Percentiles rank a stretch among this genome's conserved stretches.
Conservation (phyloP, 2,888 invertebrate species). For the Adineta ricciae region DNA sequence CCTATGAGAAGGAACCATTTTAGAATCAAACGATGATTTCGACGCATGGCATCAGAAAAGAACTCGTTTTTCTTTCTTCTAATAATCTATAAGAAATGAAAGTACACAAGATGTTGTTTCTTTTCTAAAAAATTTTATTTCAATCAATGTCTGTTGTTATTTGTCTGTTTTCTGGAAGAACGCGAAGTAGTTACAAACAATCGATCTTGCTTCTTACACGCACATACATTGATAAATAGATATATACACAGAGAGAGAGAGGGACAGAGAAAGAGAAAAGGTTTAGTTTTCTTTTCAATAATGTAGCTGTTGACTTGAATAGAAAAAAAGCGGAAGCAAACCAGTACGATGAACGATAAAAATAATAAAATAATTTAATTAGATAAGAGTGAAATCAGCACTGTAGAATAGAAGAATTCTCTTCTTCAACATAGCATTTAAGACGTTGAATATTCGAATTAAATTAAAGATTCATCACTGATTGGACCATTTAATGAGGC, state of each 20-base stretch:
- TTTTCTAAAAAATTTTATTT: not conserved
- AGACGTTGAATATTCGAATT: not conserved
- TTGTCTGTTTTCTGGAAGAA: not conserved
- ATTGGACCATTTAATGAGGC: not conserved
- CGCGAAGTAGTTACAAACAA: not conserved
- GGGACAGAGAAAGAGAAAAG: not conserved
- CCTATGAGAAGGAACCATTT: not conserved
- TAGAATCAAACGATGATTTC: not conserved
- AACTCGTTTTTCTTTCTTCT: not conserved
- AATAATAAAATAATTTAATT: slow-evolving; percentile 1
- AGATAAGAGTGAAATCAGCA: not conserved
- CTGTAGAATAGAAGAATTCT: not conserved
- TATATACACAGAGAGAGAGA: not conserved
- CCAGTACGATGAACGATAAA: not conserved
- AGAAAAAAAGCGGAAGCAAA: not conserved
- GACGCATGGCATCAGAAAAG: not conserved
- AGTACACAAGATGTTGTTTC: not conserved
- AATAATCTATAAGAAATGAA: not conserved
- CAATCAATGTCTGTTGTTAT: not conserved
- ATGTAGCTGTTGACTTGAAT: not conserved
- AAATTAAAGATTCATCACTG: not conserved
- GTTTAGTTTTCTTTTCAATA: not conserved
- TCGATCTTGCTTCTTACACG: not conserved
- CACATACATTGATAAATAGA: not conserved
- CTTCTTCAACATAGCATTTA: not conserved